Base-by-base conservation (phyloP, 1,140 invertebrate species). In the Halesus radiatus region DNA sequence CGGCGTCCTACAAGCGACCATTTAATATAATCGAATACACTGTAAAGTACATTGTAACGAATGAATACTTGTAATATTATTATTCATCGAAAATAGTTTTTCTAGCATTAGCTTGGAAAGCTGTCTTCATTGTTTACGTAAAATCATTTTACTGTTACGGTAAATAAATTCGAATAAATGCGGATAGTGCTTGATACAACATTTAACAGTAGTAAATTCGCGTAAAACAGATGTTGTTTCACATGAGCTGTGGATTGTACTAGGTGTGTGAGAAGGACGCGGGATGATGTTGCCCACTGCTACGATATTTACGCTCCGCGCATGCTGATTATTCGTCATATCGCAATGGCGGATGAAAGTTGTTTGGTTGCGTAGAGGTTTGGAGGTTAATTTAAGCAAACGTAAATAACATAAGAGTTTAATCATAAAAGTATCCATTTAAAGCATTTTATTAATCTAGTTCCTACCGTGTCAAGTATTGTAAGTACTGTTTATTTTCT, bases 291-390 rank as follows among this genome's bases (percentile, higher is more conserved):
- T 78, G 77, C 64, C 53, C 8, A 4, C 16, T 26, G 18, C 22
- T 56, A 62, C n/a, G 37, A 72, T 20, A 26, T 18, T 50, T 70
- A 72, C 54, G 52, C 77, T 56, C 20, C 66, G 70, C 78, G 78
- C 78, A 79, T 79, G 78, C 68, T 52, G 37, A 62, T 64, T 54
- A 32, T 50, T 78, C 26, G 10, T 79, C 75, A 64, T 23, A 22
- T 18, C 78, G 58, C 78, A 79, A 79, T 79, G 78, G 78, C 78
- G 78, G 78, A 62, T 37, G 29, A 23, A 16, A 68, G 70, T 79
- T 74, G 78, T 79, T 79, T 79, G 78, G 78, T 74, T 53, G 68
- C 68, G 22, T 79, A 74, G 58, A 64, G 15, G 32, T 79, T 78
- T 50, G 54, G 18, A 64, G 78, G 53, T 79, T 62, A 79, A 62